Percentiles rank a stretch among this genome's conserved stretches.
phyloP scores from a whole-genome alignment of 2,888 invertebrate species.

The Lycophotia porphyrea region DNA sequence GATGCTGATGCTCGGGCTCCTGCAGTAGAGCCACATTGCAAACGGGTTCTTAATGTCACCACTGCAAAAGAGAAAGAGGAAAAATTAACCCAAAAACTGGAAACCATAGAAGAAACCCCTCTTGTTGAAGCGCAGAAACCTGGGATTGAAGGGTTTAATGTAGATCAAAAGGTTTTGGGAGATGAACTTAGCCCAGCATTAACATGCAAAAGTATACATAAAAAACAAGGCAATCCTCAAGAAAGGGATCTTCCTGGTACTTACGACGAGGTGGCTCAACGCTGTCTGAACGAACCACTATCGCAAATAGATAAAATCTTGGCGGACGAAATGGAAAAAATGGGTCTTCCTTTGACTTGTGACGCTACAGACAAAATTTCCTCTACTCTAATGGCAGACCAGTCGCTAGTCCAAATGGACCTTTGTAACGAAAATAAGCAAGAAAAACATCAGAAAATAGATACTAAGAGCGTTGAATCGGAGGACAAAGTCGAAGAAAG shows the following conservation, averaged over 20 bases:
- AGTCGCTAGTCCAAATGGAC: constrained; percentile 33
- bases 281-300: constrained; percentile 67
- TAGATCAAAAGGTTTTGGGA: constrained; percentile 70
- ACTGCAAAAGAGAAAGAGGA: constrained; percentile 72
- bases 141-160: constrained; percentile 72
- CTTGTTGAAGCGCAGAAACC: constrained; percentile 71
- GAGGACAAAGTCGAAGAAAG: neutral
- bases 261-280: constrained; percentile 70
- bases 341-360: constrained; percentile 36
- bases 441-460: neutral
- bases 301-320: constrained; percentile 70
- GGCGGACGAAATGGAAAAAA: constrained; percentile 71
- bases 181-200: neutral
- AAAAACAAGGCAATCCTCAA: neutral
- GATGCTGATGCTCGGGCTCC: neutral
- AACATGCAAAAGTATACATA: neutral
- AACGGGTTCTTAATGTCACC: constrained; percentile 55
- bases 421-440: neutral
- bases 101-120: constrained; percentile 75
- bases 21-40: neutral
- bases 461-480: neutral
- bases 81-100: constrained; percentile 75
- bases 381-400: constrained; percentile 8
- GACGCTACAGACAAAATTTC: neutral
- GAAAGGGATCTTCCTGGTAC: constrained; percentile 1